Percentiles rank a stretch among this genome's conserved stretches.
Evolutionary conservation across 1,140 invertebrate species (phyloP).

Genomic region (Goniozus legneri): DNA sequence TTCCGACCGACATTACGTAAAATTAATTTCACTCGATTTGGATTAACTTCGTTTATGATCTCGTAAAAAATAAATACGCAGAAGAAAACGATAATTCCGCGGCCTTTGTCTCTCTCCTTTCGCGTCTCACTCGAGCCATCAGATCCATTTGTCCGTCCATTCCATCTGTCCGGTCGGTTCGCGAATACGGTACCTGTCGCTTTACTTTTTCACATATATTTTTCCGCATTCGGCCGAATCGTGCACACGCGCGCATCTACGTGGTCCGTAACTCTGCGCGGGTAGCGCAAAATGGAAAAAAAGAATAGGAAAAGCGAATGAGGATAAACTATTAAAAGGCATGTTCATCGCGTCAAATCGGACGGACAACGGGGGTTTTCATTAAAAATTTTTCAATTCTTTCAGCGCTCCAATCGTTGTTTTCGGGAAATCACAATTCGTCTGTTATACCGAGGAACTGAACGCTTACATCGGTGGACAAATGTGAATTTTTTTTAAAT

Average conservation of each 20-base stretch:
- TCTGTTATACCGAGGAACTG: too few relatives aligned
- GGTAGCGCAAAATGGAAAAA: conserved; percentile 20
- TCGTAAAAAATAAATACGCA: conserved; percentile 35
- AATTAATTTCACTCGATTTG: conserved; percentile 49
- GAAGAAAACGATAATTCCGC: conserved; percentile 28
- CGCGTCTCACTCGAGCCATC: conserved; percentile 6
- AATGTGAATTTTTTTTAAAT: too few relatives aligned
- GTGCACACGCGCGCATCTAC: conserved; percentile 26
- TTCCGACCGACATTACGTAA: conserved; percentile 36
- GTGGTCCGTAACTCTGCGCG: too few relatives aligned
- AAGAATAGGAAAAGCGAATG: neutral
- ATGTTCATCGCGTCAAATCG: conserved; percentile 28
- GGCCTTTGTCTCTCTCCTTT: neutral
- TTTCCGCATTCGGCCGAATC: conserved; percentile 25
- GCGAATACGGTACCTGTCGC: conserved; percentile 27
- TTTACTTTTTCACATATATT: conserved; percentile 32
- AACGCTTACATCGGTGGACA: too few relatives aligned
- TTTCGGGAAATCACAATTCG: conserved; percentile 36
- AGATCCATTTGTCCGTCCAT: conserved; percentile 15
- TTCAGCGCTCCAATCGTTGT: conserved; percentile 34
- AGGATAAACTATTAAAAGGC: conserved; percentile 36
- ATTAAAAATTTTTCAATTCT: conserved; percentile 37
- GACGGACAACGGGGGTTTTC: conserved; percentile 26
- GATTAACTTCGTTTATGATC: conserved; percentile 50
- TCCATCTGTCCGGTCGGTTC: conserved; percentile 16